phyloP scores from a whole-genome alignment of 1,140 invertebrate genomes.

The Triops longicaudatus region DNA sequence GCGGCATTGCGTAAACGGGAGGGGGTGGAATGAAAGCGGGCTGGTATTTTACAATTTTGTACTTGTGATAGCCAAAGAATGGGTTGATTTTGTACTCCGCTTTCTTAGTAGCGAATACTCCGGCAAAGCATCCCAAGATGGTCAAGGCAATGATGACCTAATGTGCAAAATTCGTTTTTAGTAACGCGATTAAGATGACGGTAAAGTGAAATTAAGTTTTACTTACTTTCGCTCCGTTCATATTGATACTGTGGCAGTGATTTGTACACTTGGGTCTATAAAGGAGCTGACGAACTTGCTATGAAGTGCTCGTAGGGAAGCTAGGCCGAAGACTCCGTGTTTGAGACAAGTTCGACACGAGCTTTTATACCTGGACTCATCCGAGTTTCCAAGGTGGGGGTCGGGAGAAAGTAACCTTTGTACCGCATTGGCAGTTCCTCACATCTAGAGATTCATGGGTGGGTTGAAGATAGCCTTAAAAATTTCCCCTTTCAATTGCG shows the following conservation, averaged over 20 bases:
- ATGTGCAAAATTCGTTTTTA: background rate
- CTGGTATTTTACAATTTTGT: background rate
- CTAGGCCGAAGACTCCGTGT: background rate
- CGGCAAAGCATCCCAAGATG: background rate
- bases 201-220: background rate
- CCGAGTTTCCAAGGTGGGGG: background rate
- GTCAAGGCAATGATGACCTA: background rate
- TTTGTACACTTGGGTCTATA: background rate
- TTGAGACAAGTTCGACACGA: background rate
- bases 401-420: background rate
- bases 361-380: background rate
- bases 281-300: background rate
- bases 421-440: background rate
- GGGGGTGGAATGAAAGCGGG: background rate
- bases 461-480: too few relatives aligned
- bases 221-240: background rate
- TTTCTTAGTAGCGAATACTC: background rate
- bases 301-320: background rate
- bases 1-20: background rate
- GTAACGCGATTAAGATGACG: background rate
- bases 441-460: too few relatives aligned
- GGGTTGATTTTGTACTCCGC: conserved; percentile 1
- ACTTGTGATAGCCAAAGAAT: background rate
- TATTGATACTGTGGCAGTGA: background rate
- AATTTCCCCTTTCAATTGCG: too few relatives aligned